Evolutionary conservation across 2,888 invertebrate genomes (phyloP).

Genomic region (Drosophila demipolita): DNA sequence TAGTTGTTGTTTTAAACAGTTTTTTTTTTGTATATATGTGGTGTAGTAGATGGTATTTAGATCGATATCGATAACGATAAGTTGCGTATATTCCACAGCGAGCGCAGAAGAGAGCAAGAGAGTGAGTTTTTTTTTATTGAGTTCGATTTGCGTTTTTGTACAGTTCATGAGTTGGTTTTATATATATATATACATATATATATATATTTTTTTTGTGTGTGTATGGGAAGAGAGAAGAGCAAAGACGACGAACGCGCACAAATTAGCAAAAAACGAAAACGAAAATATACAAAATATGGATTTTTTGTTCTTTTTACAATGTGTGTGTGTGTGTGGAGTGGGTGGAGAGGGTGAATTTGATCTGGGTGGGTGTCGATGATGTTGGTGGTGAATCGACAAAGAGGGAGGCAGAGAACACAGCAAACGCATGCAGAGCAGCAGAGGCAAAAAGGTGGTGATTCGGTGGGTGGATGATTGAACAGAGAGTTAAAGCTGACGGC

Average conservation of each 20-base stretch:
- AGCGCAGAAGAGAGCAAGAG: conserved; percentile 78
- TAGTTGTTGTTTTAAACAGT: conserved; percentile 22
- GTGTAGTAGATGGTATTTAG: conserved; percentile 37
- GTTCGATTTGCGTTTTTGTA: conserved; percentile 64
- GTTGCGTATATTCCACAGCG: conserved; percentile 67
- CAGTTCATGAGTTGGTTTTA: conserved; percentile 62
- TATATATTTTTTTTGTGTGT: conserved; percentile 39
- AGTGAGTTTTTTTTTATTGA: conserved; percentile 47
- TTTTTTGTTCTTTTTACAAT: conserved; percentile 58
- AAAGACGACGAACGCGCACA: conserved; percentile 76
- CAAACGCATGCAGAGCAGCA: conserved; percentile 55
- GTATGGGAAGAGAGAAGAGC: conserved; percentile 76
- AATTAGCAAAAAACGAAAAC: conserved; percentile 76
- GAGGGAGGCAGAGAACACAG: conserved; percentile 33
- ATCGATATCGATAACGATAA: conserved; percentile 41
- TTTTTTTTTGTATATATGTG: conserved; percentile 34
- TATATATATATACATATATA: conserved; percentile 25
- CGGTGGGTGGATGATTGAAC: conserved; percentile 31
- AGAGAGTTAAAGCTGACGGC: conserved; percentile 46
- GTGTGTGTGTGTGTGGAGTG: conserved; percentile 30
- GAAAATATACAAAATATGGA: conserved; percentile 60
- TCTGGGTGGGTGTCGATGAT: conserved; percentile 39
- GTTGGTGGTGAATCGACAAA: conserved; percentile 49
- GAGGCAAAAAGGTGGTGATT: conserved; percentile 31
- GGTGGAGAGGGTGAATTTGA: conserved; percentile 5